Evolutionary conservation across 2,113 vertebrate species (phyloP), one percentile per base, ranked within the genome.

Genomic region (Catagonus wagneri): DNA sequence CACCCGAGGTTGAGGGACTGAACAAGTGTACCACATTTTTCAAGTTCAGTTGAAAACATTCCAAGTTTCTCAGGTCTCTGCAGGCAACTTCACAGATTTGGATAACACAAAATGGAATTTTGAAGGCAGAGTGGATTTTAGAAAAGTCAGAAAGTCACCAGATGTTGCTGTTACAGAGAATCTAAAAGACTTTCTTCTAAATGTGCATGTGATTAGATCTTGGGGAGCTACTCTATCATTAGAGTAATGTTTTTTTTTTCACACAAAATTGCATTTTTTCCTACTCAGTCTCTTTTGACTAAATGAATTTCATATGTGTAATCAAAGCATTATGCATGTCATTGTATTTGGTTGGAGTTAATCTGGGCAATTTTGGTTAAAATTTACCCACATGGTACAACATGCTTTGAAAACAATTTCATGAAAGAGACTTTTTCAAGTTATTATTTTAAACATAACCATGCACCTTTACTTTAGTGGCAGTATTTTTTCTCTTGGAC

Each of bases 241-340:
- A 97, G 6, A 84, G 79, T 78, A 95, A 93, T 95, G 83, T 10
- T 50, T 71, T 94, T 92, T 94, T 92, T 84, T 39, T 12, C 93
- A 91, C 80, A 69, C 89, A 58, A 90, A 96, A 65, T 95, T 95
- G 75, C 86, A 92, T 97, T 97, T 96, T 74, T 97, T 96, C 93
- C 92, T 89, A 80, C 65, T 94, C 86, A 76, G 92, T 96, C 91
- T 94, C 89, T 95, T 96, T 97, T 93, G 91, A 96, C 89, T 93
- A 97, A 97, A 98, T 97, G 93, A 97, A 95, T 96, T 95, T 93
- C 97, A 85, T 79, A 97, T 97, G 97, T 97, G 91, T 96, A 97
- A 97, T 96, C 97, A 97, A 98, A 98, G 93, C 94, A 89, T 96
- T 95, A 93, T 89, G 91, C 34, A 61, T 93, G 80, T 86, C 96